Evolutionary conservation across 2,797 vertebrate genomes (phyloP).

Genomic region (Coracias cyanogaster): DNA sequence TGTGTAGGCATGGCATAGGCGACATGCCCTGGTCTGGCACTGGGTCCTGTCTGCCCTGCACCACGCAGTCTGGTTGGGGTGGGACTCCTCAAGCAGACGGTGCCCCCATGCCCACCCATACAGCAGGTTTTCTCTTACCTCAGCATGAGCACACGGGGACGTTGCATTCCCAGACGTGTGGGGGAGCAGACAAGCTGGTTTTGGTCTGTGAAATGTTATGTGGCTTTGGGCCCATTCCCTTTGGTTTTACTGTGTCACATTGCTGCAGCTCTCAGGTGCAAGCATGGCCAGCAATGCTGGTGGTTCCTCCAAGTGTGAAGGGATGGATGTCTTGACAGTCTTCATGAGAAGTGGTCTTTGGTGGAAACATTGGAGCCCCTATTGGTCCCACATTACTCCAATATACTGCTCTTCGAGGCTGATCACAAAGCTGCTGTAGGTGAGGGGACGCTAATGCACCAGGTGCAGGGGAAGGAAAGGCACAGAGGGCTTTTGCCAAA

Average conservation of each 20-base stretch:
- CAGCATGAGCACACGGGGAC: rapidly evolving
- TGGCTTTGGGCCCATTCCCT: rapidly evolving
- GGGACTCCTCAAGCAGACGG: rapidly evolving
- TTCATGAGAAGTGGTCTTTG: background rate
- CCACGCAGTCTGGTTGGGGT: rapidly evolving
- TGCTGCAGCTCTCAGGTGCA: background rate
- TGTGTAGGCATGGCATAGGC: background rate
- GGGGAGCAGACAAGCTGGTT: background rate
- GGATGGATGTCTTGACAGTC: rapidly evolving
- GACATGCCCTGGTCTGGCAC: rapidly evolving
- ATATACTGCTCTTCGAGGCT: rapidly evolving
- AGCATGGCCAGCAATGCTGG: background rate
- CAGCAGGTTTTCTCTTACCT: background rate
- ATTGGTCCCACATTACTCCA: background rate
- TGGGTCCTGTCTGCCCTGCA: background rate
- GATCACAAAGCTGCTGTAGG: background rate
- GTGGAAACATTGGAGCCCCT: background rate
- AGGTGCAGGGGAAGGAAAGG: background rate
- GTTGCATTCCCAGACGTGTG: rapidly evolving
- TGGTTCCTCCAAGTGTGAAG: background rate
- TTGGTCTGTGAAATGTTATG: background rate
- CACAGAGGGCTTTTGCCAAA: background rate
- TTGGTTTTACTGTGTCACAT: background rate
- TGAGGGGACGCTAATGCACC: background rate
- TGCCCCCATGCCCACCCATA: rapidly evolving